These are phyloP conservation scores for Manis pentadactyla DNA, from an alignment of 2,797 vertebrate species.

Conservation along the genomic window DNA sequence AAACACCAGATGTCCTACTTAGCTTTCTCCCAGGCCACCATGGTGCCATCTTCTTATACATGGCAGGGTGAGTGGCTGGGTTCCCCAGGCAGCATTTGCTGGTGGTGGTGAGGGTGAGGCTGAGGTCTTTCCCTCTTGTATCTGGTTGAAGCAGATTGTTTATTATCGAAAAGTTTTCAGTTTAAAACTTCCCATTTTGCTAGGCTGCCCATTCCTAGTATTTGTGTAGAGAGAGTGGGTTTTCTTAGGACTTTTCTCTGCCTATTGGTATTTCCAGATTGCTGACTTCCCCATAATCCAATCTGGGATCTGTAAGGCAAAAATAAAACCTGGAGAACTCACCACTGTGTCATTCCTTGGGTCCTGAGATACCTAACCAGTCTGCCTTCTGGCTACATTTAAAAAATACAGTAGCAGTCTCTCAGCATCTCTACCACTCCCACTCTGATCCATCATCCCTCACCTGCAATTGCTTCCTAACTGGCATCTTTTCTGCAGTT, in stretches of 20 bases:
- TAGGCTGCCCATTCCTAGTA: not conserved
- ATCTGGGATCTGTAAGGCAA: not conserved
- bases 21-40: not conserved
- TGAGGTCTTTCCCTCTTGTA: not conserved
- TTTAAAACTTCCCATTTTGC: not conserved
- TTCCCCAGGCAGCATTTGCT: not conserved
- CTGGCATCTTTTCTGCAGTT: not conserved
- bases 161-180: not conserved
- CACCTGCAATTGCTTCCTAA: not conserved
- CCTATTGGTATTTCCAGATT: not conserved
- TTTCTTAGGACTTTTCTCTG: not conserved
- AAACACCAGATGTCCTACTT: not conserved
- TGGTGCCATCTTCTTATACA: fast-evolving
- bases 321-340: not conserved
- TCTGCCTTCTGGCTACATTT: not conserved
- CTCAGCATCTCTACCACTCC: not conserved
- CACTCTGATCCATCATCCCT: not conserved
- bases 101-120: not conserved
- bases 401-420: not conserved
- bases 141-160: not conserved
- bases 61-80: not conserved
- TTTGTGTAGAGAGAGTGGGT: not conserved
- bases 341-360: not conserved
- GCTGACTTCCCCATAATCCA: not conserved
- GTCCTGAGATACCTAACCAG: not conserved